These are phyloP conservation scores for Halcyon senegalensis DNA, from an alignment of 2,113 vertebrate species.

Conservation along the genomic window DNA sequence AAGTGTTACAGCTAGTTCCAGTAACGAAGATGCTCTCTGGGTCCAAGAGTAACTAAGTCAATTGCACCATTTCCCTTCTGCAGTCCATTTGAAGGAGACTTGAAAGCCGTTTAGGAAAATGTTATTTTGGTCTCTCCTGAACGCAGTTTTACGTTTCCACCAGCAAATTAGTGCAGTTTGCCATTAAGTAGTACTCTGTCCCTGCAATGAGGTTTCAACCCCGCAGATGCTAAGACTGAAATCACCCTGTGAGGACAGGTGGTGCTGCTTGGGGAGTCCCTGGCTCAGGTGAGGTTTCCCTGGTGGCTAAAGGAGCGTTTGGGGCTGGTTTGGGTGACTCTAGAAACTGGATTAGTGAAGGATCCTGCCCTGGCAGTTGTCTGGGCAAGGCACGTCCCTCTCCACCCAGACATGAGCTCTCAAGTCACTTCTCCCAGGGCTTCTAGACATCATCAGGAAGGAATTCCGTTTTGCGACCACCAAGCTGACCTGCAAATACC, in stretches of 20 bases:
- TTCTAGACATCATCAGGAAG: neutral
- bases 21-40: neutral
- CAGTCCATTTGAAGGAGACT: constrained; percentile 54
- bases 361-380: neutral
- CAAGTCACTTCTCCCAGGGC: neutral
- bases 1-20: neutral
- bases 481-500: neutral
- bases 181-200: neutral
- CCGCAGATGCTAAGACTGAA: neutral
- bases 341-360: neutral
- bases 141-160: neutral
- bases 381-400: neutral
- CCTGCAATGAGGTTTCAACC: neutral
- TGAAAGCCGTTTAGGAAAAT: neutral
- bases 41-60: neutral
- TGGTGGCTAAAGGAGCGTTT: neutral
- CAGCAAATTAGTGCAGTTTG: neutral
- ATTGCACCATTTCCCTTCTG: neutral
- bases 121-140: neutral
- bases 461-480: neutral
- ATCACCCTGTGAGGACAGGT: neutral
- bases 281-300: neutral
- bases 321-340: neutral
- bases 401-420: neutral
- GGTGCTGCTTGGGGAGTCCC: neutral